These are phyloP conservation scores for Crotalus tigris DNA, from an alignment of 2,113 vertebrate species.

Conservation along the genomic window DNA sequence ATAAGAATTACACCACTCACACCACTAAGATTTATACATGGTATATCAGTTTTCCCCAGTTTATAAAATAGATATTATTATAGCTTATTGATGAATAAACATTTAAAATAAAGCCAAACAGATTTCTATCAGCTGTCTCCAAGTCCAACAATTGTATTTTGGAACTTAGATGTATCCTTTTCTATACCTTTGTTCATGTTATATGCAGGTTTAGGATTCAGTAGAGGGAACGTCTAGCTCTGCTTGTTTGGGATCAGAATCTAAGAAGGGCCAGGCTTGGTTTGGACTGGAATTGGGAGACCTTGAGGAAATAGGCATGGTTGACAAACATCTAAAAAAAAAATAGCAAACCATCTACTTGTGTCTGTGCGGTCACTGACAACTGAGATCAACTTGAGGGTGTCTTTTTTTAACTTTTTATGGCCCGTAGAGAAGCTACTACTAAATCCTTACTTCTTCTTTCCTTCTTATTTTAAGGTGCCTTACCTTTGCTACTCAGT, in stretches of 20 bases:
- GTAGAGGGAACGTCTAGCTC: too few species aligned
- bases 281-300: not conserved
- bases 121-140: not conserved
- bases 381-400: not conserved
- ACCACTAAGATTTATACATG: not conserved
- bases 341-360: not conserved
- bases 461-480: not conserved
- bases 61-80: not conserved
- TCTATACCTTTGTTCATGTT: not conserved
- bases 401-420: not conserved
- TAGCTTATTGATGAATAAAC: not conserved
- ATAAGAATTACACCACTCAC: not conserved
- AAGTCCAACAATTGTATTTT: slow-evolving; percentile 40
- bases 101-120: slow-evolving; percentile 21
- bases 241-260: too few species aligned
- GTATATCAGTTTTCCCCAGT: not conserved
- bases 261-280: not conserved
- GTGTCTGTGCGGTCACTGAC: not conserved
- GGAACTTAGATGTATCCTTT: slow-evolving; percentile 17
- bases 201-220: not conserved
- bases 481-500: not conserved
- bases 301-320: not conserved
- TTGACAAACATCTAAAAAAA: not conserved
- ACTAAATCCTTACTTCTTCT: not conserved
- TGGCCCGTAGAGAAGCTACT: not conserved